A percentile compares a stretch with the other conserved stretches of the same genome.
Conservation (phyloP, 2,888 invertebrate species). For the Argyresthia goedartella region DNA sequence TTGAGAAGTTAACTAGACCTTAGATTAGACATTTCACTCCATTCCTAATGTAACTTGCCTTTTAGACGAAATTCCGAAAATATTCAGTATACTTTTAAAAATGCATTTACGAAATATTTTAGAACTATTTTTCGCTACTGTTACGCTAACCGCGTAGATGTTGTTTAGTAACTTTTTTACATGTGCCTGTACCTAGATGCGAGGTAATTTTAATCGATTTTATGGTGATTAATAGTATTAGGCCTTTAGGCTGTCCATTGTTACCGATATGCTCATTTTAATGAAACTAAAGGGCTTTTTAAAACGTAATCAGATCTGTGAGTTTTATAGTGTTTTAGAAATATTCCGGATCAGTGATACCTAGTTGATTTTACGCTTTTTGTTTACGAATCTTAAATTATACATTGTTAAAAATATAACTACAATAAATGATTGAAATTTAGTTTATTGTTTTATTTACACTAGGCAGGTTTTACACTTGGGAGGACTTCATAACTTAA, state of each 20-base stretch:
- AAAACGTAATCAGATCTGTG: slow-evolving; percentile 21
- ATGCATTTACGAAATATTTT: slow-evolving; percentile 1
- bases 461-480: background rate
- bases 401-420: slow-evolving; percentile 1
- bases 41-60: too few species aligned
- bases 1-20: too few species aligned
- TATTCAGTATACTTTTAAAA: background rate
- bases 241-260: slow-evolving; percentile 15
- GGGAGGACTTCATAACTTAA: too few species aligned
- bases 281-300: slow-evolving; percentile 25
- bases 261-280: slow-evolving; percentile 13
- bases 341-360: slow-evolving; percentile 16
- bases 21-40: too few species aligned
- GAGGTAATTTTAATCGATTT: slow-evolving; percentile 41
- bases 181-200: slow-evolving; percentile 32
- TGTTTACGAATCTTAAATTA: background rate
- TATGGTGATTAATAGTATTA: slow-evolving; percentile 27
- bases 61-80: too few species aligned
- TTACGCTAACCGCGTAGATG: slow-evolving; percentile 41
- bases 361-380: slow-evolving; percentile 41
- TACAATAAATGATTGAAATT: slow-evolving; percentile 2
- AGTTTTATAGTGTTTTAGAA: slow-evolving; percentile 40
- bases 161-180: slow-evolving; percentile 32
- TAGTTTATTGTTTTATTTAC: background rate
- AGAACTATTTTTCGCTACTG: slow-evolving; percentile 1